phyloP scores from a whole-genome alignment of 2,888 invertebrate genomes.

The Drosophila rubida region DNA sequence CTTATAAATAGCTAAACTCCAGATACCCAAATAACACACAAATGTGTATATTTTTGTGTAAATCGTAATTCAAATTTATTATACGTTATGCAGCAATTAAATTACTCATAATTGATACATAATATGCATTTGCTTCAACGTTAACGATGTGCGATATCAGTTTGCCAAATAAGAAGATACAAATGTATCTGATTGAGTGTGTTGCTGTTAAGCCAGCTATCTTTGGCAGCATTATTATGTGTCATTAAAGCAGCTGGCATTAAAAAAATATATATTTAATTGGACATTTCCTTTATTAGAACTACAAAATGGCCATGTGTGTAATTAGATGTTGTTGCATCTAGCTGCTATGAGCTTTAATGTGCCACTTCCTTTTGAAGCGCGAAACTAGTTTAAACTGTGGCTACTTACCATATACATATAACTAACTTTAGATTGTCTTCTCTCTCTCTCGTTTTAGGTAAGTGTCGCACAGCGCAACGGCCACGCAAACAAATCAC shows the following conservation, averaged over 20 bases:
- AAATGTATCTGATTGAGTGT: too few relatives aligned
- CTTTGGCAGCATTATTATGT: background rate
- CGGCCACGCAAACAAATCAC: constrained; percentile 28
- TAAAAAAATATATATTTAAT: background rate
- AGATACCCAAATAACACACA: background rate
- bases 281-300: background rate
- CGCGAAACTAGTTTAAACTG: constrained; percentile 9
- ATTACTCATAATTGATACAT: too few relatives aligned
- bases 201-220: background rate
- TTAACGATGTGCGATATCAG: too few relatives aligned
- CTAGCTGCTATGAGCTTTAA: background rate
- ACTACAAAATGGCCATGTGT: background rate
- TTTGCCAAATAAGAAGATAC: too few relatives aligned
- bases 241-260: background rate
- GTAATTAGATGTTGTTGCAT: background rate
- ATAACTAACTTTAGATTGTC: constrained; percentile 33
- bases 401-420: background rate
- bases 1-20: constrained; percentile 1
- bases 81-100: too few relatives aligned
- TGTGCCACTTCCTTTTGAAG: constrained; percentile 3
- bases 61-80: too few relatives aligned
- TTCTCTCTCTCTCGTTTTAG: constrained; percentile 51
- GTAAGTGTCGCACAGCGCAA: constrained; percentile 58
- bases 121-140: too few relatives aligned
- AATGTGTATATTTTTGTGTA: too few relatives aligned